Evolutionary conservation across 1,140 invertebrate genomes (phyloP), one percentile per base, ranked within the genome.

Genomic region (Platyscapa corneri): DNA sequence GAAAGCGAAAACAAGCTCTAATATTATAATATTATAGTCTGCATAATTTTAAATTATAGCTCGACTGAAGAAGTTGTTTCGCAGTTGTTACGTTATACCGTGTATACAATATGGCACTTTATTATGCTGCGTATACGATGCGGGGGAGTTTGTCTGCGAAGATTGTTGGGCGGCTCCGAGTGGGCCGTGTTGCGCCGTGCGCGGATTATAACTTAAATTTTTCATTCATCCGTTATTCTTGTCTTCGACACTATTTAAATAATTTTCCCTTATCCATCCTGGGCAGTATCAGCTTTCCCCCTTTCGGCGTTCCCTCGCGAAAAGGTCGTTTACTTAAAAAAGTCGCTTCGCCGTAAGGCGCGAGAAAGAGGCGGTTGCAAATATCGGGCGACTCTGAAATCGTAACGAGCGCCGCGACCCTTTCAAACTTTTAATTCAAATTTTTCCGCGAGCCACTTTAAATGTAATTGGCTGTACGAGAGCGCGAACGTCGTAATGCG

Each of bases 31-130:
- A 42, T 42, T 42, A 67, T 32, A 67, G 27, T n/a, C 37, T 74
- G 20, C 37, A 74, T 74, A 74, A 74, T 74, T 74, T 74, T n/a
- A 74, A 74, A 74, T 74, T 74, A 74, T 74, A n/a, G 70, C 70
- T 74, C 0, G 42, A 74, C 70, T 74, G n/a, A 42, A 42, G 37
- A 42, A 74, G 70, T 74, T 74, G 37, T 42, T 42, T n/a, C 39
- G 23, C n/a, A 42, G 70, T 74, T 74, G 39, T 74, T 74, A 42
- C 37, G 70, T 74, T 74, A 74, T 74, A 74, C 37, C 39, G 37
- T 42, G 70, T 74, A 74, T 42, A 74, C 42, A 74, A 74, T 74
- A 74, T 42, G 37, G 70, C 20, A 74, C 70, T 74, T 74, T 74
- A 74, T 42, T 74, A 74, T 42, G n/a, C 7, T 27, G 18, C 27